Evolutionary conservation across 2,888 invertebrate species (phyloP).

Genomic region (Drosophila villosipedis): DNA sequence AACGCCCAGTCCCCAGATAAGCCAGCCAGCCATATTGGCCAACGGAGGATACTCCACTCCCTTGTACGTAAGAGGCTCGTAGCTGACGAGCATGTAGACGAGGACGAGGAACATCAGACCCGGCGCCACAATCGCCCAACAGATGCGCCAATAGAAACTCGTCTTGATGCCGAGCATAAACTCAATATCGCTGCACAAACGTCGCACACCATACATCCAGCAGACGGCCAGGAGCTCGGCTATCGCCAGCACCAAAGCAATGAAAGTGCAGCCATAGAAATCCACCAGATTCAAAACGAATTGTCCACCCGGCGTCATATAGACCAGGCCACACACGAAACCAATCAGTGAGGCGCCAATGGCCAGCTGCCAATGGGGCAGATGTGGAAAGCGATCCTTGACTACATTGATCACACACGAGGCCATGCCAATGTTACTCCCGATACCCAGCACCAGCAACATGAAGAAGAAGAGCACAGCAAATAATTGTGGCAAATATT

Average conservation of each 20-base stretch:
- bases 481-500: conserved; percentile 86
- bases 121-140: conserved; percentile 92
- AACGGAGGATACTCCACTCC: conserved; percentile 87
- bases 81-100: conserved; percentile 88
- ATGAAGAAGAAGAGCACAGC: conserved; percentile 87
- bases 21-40: conserved; percentile 87
- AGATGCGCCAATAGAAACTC: conserved; percentile 91
- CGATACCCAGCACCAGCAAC: conserved; percentile 86
- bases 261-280: conserved; percentile 91
- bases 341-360: conserved; percentile 85
- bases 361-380: conserved; percentile 86
- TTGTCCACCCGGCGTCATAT: conserved; percentile 90
- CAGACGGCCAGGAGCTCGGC: conserved; percentile 89
- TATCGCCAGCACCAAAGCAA: conserved; percentile 89
- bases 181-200: conserved; percentile 90
- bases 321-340: conserved; percentile 87
- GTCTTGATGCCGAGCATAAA: conserved; percentile 90
- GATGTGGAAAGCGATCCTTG: conserved; percentile 85
- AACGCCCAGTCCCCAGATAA: conserved; percentile 86
- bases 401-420: conserved; percentile 86
- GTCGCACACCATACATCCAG: conserved; percentile 91
- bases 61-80: conserved; percentile 88
- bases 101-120: conserved; percentile 89
- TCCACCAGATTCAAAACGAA: conserved; percentile 90
- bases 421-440: conserved; percentile 86